Evolutionary conservation across 2,797 vertebrate genomes (phyloP), one percentile per base, ranked within the genome.

Genomic region (Scomberomorus guttatus): DNA sequence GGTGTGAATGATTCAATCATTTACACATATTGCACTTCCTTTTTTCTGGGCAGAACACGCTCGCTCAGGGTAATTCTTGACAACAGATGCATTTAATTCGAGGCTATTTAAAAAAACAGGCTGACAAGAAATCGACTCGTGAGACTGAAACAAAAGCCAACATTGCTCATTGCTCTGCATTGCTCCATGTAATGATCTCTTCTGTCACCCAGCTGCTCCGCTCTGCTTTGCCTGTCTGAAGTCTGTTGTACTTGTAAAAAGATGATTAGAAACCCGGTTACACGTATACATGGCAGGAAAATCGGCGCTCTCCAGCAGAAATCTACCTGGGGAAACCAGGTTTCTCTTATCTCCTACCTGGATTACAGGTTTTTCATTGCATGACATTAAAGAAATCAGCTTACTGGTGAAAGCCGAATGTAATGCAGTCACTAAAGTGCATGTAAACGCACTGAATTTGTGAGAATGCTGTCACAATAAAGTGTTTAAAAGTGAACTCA

Each of bases 1-100:
- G 27, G 60, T 59, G 64, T 70, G 60, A 72, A 48, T 25, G 13
- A 50, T 62, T 51, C 54, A 24, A 73, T 59, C 37, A 61, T 65
- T 60, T 34, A 50, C 25, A 57, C 46, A 42, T 59, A 63, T 24
- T 18, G 52, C 25, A 6, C 29, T 50, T 29, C 17, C 34, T 63
- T 32, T 61, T 62, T 55, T 17, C 18, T 48, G 29, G 17, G 29
- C 10, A 27, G 27, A 63, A 29, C 34, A 27, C 34, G 11, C 39
- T 57, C 11, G n/a, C 22, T 29, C 25, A 11, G 39, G 29, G 24
- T 52, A 0, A 10, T 17, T 3, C 56, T 46, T 58, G 20, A 48
- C 27, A 29, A n/a, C 12, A 46, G n/a, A 25, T 39, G 17, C 9
- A 18, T 54, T 54, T 5, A 66, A 14, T 44, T 48, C 5, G 17